These are phyloP conservation scores for Sebastes wilsoni DNA, from an alignment of 2,797 vertebrate species.

Conservation along the genomic window DNA sequence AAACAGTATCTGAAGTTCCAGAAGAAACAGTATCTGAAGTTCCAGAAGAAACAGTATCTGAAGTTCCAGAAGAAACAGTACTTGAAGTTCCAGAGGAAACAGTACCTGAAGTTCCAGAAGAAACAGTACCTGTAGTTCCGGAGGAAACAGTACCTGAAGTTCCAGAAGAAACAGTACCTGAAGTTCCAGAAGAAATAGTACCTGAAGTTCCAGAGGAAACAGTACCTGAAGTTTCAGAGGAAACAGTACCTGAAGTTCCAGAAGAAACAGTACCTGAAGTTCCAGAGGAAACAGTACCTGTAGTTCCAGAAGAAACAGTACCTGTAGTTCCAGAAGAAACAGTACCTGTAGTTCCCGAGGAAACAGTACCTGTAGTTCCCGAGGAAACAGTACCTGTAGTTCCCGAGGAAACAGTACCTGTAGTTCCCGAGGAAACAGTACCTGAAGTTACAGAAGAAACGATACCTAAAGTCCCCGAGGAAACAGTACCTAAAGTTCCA, in stretches of 20 bases:
- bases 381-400: background rate
- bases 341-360: background rate
- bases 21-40: background rate
- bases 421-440: background rate
- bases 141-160: background rate
- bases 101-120: too few species aligned
- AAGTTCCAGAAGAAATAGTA: fast-evolving
- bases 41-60: background rate
- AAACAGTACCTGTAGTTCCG: too few species aligned
- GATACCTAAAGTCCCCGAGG: background rate
- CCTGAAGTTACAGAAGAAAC: background rate
- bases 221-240: too few species aligned
- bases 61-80: background rate
- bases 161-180: background rate
- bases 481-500: fast-evolving
- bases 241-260: too few species aligned
- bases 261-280: too few species aligned
- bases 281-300: fast-evolving
- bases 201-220: too few species aligned
- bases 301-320: background rate
- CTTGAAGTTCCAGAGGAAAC: too few species aligned
- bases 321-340: background rate
- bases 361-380: fast-evolving
- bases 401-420: fast-evolving
- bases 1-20: background rate